A percentile compares a stretch with the other conserved stretches of the same genome.
Conservation (phyloP, 2,113 vertebrate genomes). For the Plotosus lineatus region DNA sequence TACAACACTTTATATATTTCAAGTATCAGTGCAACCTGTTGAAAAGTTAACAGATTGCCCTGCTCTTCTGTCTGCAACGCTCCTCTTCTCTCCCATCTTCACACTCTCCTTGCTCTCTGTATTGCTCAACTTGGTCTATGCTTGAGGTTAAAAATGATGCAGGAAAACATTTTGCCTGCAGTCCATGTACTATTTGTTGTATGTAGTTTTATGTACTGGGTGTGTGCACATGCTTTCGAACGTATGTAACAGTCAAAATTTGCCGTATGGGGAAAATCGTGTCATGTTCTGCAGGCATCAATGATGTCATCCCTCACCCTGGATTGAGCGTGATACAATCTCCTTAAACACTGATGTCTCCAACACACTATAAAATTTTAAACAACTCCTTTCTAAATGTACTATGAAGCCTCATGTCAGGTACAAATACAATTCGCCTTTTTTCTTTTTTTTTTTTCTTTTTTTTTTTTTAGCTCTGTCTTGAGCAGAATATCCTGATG, state of each 20-base stretch:
- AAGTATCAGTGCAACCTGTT: neutral
- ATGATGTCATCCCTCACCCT: slow-evolving; percentile 19
- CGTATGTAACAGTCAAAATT: neutral
- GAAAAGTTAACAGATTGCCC: neutral
- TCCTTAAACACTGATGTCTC: neutral
- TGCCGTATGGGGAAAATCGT: slow-evolving; percentile 16
- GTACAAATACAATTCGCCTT: neutral
- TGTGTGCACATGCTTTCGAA: neutral
- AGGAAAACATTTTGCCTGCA: neutral
- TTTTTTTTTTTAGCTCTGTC: neutral
- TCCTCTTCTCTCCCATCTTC: neutral
- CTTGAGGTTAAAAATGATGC: neutral
- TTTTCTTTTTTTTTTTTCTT: neutral
- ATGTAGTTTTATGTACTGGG: neutral
- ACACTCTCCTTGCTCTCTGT: neutral
- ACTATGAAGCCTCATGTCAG: neutral
- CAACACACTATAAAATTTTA: neutral
- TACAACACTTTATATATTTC: neutral
- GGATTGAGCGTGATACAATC: neutral
- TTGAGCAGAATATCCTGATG: neutral
- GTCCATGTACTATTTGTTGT: no score
- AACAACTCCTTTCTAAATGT: neutral
- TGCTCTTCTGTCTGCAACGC: neutral
- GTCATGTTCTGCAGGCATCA: slow-evolving; percentile 9
- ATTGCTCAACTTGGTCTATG: neutral